Evolutionary conservation across 2,113 vertebrate genomes (phyloP).

Genomic region (Cyanistes caeruleus): DNA sequence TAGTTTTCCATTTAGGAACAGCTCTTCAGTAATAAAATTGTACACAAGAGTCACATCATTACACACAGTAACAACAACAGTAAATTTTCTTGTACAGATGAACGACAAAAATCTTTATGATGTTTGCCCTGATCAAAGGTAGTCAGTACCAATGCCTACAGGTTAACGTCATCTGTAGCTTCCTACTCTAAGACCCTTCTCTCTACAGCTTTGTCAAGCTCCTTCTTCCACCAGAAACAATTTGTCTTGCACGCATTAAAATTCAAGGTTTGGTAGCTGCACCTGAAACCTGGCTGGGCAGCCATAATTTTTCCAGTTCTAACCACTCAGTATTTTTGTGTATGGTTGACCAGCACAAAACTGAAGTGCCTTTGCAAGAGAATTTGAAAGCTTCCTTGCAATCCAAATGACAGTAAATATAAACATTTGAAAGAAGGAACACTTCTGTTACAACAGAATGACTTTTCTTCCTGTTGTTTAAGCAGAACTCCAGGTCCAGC

Average conservation of each 20-base stretch:
- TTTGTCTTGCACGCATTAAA: background rate
- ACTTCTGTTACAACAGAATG: background rate
- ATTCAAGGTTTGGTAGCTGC: background rate
- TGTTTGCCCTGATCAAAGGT: background rate
- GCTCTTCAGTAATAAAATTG: background rate
- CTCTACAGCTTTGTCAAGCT: background rate
- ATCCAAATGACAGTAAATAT: background rate
- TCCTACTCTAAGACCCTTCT: background rate
- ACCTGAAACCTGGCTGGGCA: background rate
- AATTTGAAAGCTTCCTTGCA: background rate
- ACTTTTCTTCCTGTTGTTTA: background rate
- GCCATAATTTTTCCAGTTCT: background rate
- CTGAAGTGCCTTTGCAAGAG: background rate
- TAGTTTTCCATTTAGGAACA: background rate
- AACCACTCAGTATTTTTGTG: background rate
- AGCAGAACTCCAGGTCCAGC: background rate
- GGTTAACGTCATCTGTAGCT: background rate
- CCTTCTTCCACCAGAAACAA: background rate
- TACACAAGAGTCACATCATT: background rate
- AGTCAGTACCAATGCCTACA: background rate
- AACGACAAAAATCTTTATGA: background rate
- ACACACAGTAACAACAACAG: background rate
- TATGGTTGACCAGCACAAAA: background rate
- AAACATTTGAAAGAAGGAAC: background rate
- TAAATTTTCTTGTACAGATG: background rate